phyloP scores from a whole-genome alignment of 2,888 invertebrate species.

The Dolomedes plantarius region DNA sequence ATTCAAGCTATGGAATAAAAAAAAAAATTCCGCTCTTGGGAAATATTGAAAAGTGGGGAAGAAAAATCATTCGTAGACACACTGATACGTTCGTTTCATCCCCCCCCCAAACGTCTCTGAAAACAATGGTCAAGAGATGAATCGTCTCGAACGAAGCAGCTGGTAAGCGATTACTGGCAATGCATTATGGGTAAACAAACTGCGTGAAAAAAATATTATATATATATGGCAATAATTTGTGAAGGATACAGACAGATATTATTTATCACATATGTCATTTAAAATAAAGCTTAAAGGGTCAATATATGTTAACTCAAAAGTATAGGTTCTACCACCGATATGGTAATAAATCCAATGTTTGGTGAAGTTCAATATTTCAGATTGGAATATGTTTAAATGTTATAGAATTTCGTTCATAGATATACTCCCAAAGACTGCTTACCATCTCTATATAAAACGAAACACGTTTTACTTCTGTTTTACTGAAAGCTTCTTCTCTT shows the following conservation, averaged over 20 bases:
- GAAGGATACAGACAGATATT: background rate
- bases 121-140: background rate
- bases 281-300: background rate
- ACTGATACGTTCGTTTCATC: background rate
- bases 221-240: background rate
- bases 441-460: no score
- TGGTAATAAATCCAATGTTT: no score
- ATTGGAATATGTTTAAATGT: no score
- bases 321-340: no score
- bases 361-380: no score
- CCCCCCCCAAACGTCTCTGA: background rate
- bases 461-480: no score
- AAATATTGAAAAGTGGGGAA: background rate
- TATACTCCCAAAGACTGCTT: no score
- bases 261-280: background rate
- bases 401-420: no score
- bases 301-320: background rate
- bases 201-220: background rate
- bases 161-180: background rate
- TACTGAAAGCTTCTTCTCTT: no score
- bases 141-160: background rate
- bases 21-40: no score
- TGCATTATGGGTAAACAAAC: background rate
- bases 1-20: no score
- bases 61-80: background rate